Conservation (phyloP, 1,140 invertebrate genomes). For the Diorhabda carinulata region DNA sequence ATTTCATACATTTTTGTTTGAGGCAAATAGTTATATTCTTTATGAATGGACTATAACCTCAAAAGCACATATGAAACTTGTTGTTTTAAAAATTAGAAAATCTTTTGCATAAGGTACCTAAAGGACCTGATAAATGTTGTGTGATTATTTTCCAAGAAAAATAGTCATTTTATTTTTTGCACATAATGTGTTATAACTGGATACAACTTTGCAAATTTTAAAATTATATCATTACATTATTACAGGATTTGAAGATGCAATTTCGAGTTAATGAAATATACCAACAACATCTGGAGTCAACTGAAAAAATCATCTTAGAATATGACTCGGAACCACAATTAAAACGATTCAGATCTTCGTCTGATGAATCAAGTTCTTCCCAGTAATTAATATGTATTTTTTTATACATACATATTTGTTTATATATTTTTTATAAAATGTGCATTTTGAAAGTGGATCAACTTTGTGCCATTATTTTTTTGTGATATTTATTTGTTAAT, state of each 20-base stretch:
- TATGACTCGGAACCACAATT: constrained; percentile 1
- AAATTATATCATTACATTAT: background rate
- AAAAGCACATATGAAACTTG: background rate
- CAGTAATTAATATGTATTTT: background rate
- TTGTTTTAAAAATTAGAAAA: background rate
- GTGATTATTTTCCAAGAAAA: background rate
- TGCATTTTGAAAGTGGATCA: too few relatives aligned
- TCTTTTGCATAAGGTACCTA: background rate
- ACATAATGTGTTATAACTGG: background rate
- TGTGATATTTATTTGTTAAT: too few relatives aligned
- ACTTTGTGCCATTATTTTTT: too few relatives aligned
- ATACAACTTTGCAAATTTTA: background rate
- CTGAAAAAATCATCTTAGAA: background rate
- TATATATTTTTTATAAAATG: too few relatives aligned
- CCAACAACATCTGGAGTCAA: background rate
- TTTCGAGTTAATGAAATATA: constrained; percentile 1
- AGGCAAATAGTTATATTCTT: background rate
- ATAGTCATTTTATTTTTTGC: background rate
- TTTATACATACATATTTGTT: too few relatives aligned
- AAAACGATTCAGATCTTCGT: constrained; percentile 18
- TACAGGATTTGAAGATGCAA: constrained; percentile 11
- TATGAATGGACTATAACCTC: background rate
- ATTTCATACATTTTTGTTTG: background rate
- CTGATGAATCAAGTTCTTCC: constrained; percentile 15
- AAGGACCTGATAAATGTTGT: background rate